Conservation (phyloP, 1,140 invertebrate genomes). For the Apis dorsata region DNA sequence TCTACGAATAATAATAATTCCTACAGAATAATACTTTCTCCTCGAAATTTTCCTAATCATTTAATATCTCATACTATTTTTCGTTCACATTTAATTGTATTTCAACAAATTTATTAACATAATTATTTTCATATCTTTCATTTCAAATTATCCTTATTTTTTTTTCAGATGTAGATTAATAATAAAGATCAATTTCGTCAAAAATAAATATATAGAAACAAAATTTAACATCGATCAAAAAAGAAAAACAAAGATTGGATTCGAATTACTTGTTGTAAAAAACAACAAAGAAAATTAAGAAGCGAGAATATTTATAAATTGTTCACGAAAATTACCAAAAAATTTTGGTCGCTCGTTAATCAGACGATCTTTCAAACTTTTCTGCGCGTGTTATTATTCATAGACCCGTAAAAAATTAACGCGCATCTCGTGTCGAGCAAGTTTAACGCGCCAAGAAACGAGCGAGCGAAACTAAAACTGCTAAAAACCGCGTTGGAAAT, state of each 20-base stretch:
- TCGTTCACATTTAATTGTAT: too few species aligned
- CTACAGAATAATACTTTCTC: too few species aligned
- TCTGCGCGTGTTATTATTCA: background rate
- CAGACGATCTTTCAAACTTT: background rate
- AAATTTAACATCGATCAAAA: too few species aligned
- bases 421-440: background rate
- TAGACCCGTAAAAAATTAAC: constrained; percentile 3
- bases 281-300: background rate
- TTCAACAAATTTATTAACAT: too few species aligned
- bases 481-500: constrained; percentile 3
- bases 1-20: background rate
- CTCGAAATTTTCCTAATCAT: background rate
- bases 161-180: too few species aligned
- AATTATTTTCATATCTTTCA: too few species aligned
- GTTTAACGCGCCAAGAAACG: constrained; percentile 17
- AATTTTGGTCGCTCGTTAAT: background rate
- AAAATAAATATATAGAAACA: too few species aligned
- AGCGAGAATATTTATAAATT: background rate
- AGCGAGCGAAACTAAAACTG: background rate
- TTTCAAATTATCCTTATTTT: too few species aligned
- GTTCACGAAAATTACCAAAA: background rate
- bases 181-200: too few species aligned
- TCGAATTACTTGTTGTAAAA: too few species aligned
- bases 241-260: too few species aligned
- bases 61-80: too few species aligned